A percentile compares a stretch with the other conserved stretches of the same genome.
Conservation (phyloP, 2,113 vertebrate species). For the Gopherus flavomarginatus region DNA sequence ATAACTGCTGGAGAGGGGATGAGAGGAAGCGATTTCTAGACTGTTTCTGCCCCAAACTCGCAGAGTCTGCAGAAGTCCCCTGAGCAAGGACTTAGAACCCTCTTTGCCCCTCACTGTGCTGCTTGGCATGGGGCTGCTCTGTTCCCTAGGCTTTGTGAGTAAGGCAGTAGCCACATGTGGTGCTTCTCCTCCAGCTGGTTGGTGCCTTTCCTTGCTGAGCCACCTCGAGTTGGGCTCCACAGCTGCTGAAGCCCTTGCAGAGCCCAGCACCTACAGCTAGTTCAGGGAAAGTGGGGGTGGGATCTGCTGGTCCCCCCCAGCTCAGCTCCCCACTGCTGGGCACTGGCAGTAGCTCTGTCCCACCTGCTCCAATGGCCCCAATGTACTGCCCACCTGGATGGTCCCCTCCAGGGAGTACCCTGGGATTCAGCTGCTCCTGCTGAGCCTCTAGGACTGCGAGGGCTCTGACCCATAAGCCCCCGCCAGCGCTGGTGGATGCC, state of each 20-base stretch:
- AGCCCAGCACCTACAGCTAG: background rate
- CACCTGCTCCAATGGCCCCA: background rate
- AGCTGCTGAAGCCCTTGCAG: background rate
- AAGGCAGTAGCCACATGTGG: background rate
- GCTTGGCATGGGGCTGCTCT: background rate
- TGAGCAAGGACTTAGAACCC: background rate
- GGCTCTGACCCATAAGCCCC: background rate
- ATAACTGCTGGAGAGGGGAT: background rate
- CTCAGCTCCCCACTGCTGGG: too few relatives aligned
- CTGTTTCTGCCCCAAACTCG: background rate
- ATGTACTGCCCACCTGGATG: background rate
- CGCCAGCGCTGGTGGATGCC: background rate
- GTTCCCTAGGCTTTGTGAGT: background rate
- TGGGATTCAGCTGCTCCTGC: background rate
- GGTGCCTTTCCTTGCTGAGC: background rate
- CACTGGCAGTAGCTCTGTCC: background rate
- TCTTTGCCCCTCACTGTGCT: background rate
- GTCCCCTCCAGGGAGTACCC: background rate
- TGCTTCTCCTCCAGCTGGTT: background rate
- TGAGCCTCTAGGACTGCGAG: background rate
- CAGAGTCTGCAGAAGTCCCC: too few relatives aligned
- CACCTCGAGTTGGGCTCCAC: too few relatives aligned
- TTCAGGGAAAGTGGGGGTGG: background rate
- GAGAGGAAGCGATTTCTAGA: background rate
- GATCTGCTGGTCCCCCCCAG: too few relatives aligned